Percentiles rank a stretch among this genome's conserved stretches.
Conservation (phyloP, 2,113 vertebrate genomes). For the Lasiurus cinereus region DNA sequence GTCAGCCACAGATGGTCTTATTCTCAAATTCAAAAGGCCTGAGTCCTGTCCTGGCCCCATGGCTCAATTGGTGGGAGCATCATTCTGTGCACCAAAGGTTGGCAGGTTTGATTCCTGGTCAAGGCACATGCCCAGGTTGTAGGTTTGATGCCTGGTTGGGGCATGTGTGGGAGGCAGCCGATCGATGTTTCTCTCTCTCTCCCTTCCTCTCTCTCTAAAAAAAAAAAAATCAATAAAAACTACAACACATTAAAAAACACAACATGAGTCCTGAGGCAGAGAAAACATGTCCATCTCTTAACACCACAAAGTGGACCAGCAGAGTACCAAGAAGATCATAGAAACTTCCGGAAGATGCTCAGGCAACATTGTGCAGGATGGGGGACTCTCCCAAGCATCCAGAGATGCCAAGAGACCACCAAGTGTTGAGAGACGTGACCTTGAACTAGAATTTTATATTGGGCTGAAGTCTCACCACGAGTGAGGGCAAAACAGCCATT, state of each 20-base stretch:
- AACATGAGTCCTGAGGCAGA: not conserved
- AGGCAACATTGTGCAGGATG: not conserved
- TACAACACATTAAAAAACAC: no score
- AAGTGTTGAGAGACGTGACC: not conserved
- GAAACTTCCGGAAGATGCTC: not conserved
- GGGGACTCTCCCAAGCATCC: rapidly evolving
- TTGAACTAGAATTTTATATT: rapidly evolving
- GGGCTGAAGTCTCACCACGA: rapidly evolving
- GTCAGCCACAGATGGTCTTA: rapidly evolving
- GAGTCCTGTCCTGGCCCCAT: not conserved
- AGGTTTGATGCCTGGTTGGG: no score
- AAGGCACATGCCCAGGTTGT: no score
- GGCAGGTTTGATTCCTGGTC: no score
- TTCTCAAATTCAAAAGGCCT: not conserved
- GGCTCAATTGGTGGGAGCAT: no score
- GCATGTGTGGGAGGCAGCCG: no score
- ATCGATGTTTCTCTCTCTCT: no score
- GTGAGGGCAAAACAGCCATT: rapidly evolving
- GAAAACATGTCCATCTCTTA: rapidly evolving
- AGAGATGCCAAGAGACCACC: rapidly evolving
- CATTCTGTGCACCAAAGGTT: no score
- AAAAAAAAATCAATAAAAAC: no score
- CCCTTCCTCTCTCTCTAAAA: no score
- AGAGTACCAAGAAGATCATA: rapidly evolving
- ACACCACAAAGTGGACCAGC: not conserved